Base-by-base conservation (phyloP, 2,113 vertebrate species). In the Nycticebus coucang region DNA sequence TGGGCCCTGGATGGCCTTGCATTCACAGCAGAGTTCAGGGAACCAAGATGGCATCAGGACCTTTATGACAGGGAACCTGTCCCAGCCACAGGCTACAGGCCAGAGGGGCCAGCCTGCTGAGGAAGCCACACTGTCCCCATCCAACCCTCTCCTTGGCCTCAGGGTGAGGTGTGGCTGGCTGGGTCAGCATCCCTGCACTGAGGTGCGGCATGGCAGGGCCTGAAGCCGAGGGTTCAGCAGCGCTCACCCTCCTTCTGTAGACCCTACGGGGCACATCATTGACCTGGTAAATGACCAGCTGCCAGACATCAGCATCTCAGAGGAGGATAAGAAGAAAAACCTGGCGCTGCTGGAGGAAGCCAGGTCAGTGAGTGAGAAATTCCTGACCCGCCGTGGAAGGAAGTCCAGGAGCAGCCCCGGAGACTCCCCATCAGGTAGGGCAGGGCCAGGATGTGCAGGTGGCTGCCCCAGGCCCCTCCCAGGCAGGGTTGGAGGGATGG, bases 271-370 rank as follows among this genome's bases (percentile, higher is more conserved):
- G 35, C 99, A 99, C 4, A 97, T 99, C 97, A 99, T 99, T 82
- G 99, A 99, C 96, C 98, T 99, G 95, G 98, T 99, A 93, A 99
- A 99, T 92, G 99, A 99, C 95, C 98, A 98, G 96, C 98, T 99
- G n/a, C 99, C 99, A 0, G 99, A 99, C 74, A 97, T 99, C 96
- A 98, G 98, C 98, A 99, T 99, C 93, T 99, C 99, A n/a, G 99
- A 99, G 53, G 99, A 99, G 94, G 99, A 99, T 94, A 99, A 99
- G 93, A 99, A 98, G 98, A 99, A 99, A 98, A 99, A 99, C 97
- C 98, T 99, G 96, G 99, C 99, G 35, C 98, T 99, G 86, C 98
- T 99, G 78, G 99, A 99, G 97, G 99, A 99, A 98, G 99, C 99
- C 86, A 99, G 99, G 98, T 99, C 98, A 97, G 99, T 99, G 98